Percentiles rank a stretch among this genome's conserved stretches.
phyloP scores from a whole-genome alignment of 2,888 invertebrate genomes.

The Acanthosoma haemorrhoidale region DNA sequence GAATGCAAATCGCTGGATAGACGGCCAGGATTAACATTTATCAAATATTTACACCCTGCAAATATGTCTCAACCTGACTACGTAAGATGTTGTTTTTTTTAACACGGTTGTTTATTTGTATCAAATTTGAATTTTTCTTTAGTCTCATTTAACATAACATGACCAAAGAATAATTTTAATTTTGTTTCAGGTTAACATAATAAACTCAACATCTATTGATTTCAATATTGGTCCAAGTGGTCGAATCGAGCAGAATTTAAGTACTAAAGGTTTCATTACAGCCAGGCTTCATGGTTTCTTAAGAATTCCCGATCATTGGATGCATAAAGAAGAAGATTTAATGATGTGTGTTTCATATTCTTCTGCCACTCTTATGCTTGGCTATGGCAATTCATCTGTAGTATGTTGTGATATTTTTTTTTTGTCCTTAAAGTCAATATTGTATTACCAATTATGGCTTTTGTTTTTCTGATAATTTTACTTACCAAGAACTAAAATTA shows the following conservation, averaged over 20 bases:
- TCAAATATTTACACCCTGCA: conserved; percentile 81
- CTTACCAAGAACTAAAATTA: too few relatives aligned
- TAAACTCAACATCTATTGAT: conserved; percentile 71
- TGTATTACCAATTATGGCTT: background rate
- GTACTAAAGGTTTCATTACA: conserved; percentile 61
- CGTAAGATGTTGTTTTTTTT: too few relatives aligned
- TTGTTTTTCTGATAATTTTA: background rate
- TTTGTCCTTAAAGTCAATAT: background rate
- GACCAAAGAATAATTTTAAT: too few relatives aligned
- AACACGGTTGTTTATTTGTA: too few relatives aligned
- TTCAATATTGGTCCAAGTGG: conserved; percentile 42
- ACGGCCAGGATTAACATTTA: conserved; percentile 81
- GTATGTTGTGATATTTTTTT: conserved; percentile 26
- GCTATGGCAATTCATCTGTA: conserved; percentile 31
- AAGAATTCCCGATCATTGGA: conserved; percentile 68
- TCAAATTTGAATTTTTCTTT: too few relatives aligned
- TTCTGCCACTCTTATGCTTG: conserved; percentile 59
- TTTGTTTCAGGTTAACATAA: conserved; percentile 59
- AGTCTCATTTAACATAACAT: too few relatives aligned
- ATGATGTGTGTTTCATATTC: conserved; percentile 75
- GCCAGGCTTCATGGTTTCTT: conserved; percentile 77
- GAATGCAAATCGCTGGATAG: conserved; percentile 73
- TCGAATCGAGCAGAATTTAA: conserved; percentile 60
- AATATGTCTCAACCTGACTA: conserved; percentile 85
- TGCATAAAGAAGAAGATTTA: conserved; percentile 59